Evolutionary conservation across 2,888 invertebrate species (phyloP).

Genomic region (Aquatica leii): DNA sequence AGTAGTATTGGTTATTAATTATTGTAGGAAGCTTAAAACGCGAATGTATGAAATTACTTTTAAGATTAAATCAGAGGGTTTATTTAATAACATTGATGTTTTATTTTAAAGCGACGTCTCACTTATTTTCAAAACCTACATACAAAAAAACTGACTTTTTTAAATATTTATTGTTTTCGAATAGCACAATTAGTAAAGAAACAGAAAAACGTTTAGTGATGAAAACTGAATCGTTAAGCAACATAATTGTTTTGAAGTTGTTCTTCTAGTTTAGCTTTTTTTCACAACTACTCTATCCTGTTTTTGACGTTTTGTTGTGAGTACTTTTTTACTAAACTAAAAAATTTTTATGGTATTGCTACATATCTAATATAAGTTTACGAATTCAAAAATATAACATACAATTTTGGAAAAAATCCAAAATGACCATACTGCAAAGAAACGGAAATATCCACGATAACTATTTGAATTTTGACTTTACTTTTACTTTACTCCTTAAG

Average conservation of each 20-base stretch:
- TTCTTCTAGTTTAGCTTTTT: no score
- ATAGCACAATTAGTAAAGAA: no score
- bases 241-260: no score
- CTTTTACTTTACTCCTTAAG: no score
- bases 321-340: not conserved
- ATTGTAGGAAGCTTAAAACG: constrained; percentile 57
- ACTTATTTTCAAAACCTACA: no score
- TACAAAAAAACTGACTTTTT: no score
- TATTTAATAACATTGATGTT: constrained; percentile 53
- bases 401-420: not conserved
- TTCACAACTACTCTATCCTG: not conserved
- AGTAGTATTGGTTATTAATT: constrained; percentile 60
- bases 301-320: not conserved
- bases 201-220: no score
- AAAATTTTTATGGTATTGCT: no score
- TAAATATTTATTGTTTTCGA: no score
- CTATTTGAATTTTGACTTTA: not conserved
- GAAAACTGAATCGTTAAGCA: no score
- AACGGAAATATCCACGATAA: not conserved
- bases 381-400: no score
- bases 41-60: constrained; percentile 59
- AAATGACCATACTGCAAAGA: not conserved
- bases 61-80: constrained; percentile 63
- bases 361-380: no score
- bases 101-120: constrained; percentile 13